Percentiles rank a stretch among this genome's conserved stretches.
Conservation (phyloP, 2,797 vertebrate genomes). For the Mallotus villosus region DNA sequence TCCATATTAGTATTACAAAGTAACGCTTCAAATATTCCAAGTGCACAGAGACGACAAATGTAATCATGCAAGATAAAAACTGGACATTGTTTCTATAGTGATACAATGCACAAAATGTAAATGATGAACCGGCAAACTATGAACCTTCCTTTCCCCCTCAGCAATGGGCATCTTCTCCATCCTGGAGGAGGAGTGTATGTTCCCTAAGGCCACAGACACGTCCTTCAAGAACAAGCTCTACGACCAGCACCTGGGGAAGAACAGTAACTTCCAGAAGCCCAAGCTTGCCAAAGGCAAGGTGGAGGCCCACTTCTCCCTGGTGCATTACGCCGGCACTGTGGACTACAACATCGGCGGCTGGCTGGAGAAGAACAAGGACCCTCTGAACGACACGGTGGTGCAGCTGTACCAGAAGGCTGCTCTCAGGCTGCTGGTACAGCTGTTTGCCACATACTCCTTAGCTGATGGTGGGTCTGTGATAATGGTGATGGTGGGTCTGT, state of each 20-base stretch:
- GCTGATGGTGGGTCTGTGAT: conserved; percentile 58
- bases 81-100: no score
- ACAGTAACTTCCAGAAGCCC: conserved; percentile 81
- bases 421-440: conserved; percentile 73
- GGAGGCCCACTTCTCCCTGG: conserved; percentile 76
- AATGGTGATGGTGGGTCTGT: background rate
- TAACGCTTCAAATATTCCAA: no score
- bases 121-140: background rate
- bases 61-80: no score
- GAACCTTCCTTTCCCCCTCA: conserved; percentile 21
- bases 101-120: background rate
- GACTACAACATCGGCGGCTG: conserved; percentile 75
- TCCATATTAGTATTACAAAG: no score
- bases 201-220: conserved; percentile 76
- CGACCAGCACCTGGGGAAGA: conserved; percentile 86
- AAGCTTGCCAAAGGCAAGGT: conserved; percentile 77
- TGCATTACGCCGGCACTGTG: conserved; percentile 75
- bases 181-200: conserved; percentile 85
- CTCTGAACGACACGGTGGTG: conserved; percentile 82
- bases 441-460: conserved; percentile 73
- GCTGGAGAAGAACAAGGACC: conserved; percentile 86
- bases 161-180: conserved; percentile 83
- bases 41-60: no score
- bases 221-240: conserved; percentile 86
- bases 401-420: conserved; percentile 82